A percentile compares a stretch with the other conserved stretches of the same genome.
Conservation (phyloP, 2,888 invertebrate species). For the Willowsia nigromaculata region DNA sequence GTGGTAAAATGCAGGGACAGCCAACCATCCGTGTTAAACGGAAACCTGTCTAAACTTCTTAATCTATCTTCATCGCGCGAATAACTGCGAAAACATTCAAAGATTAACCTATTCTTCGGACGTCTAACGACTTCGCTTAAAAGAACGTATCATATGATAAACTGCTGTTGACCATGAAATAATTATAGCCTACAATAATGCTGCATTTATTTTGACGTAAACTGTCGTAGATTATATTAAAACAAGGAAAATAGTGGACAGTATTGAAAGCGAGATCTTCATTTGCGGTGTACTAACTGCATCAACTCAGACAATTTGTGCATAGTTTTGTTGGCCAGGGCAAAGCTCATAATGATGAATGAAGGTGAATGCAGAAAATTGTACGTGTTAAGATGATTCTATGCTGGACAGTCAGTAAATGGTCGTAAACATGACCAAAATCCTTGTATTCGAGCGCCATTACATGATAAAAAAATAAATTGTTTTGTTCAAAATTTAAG, state of each 20-base stretch:
- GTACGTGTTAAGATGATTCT: slow-evolving; percentile 58
- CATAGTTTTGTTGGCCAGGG: slow-evolving; percentile 17
- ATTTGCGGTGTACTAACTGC: not conserved
- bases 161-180: slow-evolving; percentile 37
- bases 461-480: not conserved
- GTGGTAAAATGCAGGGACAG: too few relatives aligned
- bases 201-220: not conserved
- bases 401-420: slow-evolving; percentile 56
- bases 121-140: not conserved
- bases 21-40: too few relatives aligned
- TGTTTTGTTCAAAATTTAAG: not conserved
- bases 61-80: too few relatives aligned
- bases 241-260: not conserved
- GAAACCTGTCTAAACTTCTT: too few relatives aligned
- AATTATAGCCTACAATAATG: not conserved
- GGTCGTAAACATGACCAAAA: slow-evolving; percentile 25
- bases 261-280: not conserved
- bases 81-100: not conserved
- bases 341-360: slow-evolving; percentile 27
- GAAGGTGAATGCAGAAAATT: not conserved
- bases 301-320: not conserved
- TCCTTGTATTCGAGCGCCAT: slow-evolving; percentile 35
- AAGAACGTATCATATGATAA: not conserved
- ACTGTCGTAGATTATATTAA: not conserved
- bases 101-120: not conserved